Evolutionary conservation across 2,797 vertebrate genomes (phyloP).

Genomic region (Aeoliscus strigatus): DNA sequence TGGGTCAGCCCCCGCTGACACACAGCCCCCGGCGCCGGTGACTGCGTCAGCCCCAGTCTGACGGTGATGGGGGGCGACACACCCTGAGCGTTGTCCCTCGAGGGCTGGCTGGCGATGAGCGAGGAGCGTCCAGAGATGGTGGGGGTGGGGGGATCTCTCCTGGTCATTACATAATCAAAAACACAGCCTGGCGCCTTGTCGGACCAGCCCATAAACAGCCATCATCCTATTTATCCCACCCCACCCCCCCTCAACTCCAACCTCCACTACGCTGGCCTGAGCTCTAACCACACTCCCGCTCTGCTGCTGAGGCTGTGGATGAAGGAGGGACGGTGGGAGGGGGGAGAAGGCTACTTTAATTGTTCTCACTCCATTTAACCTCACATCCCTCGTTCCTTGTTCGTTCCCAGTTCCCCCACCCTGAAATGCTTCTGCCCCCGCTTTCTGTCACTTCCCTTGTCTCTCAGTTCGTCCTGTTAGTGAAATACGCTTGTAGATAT

Average conservation of each 20-base stretch:
- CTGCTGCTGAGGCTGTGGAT: background rate
- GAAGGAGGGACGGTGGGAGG: slow-evolving; percentile 1
- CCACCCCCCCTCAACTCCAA: slow-evolving; percentile 5
- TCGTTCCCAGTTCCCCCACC: background rate
- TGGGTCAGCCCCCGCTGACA: slow-evolving; percentile 51
- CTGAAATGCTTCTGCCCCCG: slow-evolving; percentile 8
- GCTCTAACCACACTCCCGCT: slow-evolving; percentile 3
- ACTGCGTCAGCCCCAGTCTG: slow-evolving; percentile 14
- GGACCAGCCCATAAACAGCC: slow-evolving; percentile 40
- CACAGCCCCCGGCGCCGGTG: slow-evolving; percentile 40
- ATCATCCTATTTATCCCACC: slow-evolving; percentile 38
- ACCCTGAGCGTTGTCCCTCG: slow-evolving; percentile 23
- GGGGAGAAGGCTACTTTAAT: slow-evolving; percentile 27
- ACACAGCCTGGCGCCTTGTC: slow-evolving; percentile 25
- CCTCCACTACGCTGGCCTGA: slow-evolving; percentile 6
- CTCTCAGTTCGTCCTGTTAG: slow-evolving; percentile 15
- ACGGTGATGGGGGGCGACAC: slow-evolving; percentile 40
- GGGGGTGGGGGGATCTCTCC: slow-evolving; percentile 3
- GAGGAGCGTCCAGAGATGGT: slow-evolving; percentile 21
- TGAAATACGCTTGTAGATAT: slow-evolving; percentile 34
- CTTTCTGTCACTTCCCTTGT: slow-evolving; percentile 45
- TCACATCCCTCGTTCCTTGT: background rate
- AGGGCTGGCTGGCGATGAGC: slow-evolving; percentile 26
- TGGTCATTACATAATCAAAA: slow-evolving; percentile 49
- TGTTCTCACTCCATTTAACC: slow-evolving; percentile 38